Evolutionary conservation across 2,797 vertebrate genomes (phyloP), one percentile per base, ranked within the genome.

Genomic region (Sebastes umbrosus): DNA sequence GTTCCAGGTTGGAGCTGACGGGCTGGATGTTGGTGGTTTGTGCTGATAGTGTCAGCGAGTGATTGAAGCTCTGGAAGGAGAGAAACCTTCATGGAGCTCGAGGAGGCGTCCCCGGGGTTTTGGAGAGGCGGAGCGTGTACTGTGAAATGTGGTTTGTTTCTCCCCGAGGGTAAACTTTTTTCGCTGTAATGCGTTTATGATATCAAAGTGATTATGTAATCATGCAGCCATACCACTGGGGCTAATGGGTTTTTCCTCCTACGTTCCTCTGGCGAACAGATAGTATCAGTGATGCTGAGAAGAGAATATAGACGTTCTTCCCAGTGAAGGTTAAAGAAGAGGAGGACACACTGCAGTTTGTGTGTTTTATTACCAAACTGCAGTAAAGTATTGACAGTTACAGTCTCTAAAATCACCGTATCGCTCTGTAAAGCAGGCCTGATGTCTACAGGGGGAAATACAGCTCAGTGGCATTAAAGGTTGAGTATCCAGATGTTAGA

Each of bases 151-250:
- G 69, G 25, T 55, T 66, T 78, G 68, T 78, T 78, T 60, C 52
- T 18, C 22, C 82, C 73, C 0, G 11, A 18, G 63, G 86, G 55
- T 18, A n/a, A 29, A 70, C 8, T 32, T 46, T 46, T 32, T 32
- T 77, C 16, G 0, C 63, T 57, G 63, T 52, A 39, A 75, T 59
- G 72, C 5, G 0, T 73, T 64, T 50, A n/a, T 59, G 32, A 77
- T 77, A 85, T 77, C 46, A 70, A 73, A 73, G 67, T 57, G 60
- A 65, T 83, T 24, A 73, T 55, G 59, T 67, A 73, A 85, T 57
- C 76, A 31, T 16, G 67, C 24, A 63, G 69, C 82, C 46, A 7
- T 2, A 31, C 43, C 4, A 2, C 29, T 1, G 54, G 39, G 52
- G 31, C 29, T 54, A 11, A 67, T 60, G 75, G 50, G 5, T 6